Conservation (phyloP, 2,113 vertebrate genomes). For the Merops nubicus region DNA sequence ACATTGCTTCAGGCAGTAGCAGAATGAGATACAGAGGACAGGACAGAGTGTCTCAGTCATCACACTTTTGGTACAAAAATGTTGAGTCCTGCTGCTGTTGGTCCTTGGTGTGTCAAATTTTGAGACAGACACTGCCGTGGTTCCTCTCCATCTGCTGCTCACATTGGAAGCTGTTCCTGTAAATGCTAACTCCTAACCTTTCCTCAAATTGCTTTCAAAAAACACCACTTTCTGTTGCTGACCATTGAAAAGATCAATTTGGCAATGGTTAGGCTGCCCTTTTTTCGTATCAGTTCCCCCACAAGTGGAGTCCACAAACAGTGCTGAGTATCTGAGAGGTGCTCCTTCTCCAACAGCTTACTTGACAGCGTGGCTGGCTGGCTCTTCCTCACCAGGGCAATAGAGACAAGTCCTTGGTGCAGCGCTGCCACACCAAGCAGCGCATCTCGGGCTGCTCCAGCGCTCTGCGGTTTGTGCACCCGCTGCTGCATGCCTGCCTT, state of each 20-base stretch:
- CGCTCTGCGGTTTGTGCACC: background rate
- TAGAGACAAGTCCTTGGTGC: background rate
- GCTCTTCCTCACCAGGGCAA: background rate
- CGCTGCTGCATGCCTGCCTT: background rate
- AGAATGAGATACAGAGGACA: background rate
- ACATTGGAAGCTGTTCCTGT: background rate
- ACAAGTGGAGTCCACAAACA: fast-evolving
- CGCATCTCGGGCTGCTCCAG: background rate
- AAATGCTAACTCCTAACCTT: background rate
- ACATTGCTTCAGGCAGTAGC: background rate
- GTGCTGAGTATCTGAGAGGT: background rate
- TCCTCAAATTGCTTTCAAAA: background rate
- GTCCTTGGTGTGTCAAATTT: background rate
- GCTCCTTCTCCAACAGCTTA: background rate
- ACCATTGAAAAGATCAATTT: background rate
- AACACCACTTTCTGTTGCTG: background rate
- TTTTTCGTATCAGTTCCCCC: background rate
- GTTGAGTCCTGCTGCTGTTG: fast-evolving
- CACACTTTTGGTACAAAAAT: fast-evolving
- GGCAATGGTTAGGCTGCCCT: background rate
- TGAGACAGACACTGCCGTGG: fast-evolving
- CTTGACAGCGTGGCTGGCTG: background rate
- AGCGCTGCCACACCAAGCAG: background rate
- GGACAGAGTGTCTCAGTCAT: background rate
- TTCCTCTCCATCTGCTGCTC: background rate